Percentiles rank a stretch among this genome's conserved stretches.
These are phyloP conservation scores for Astropecten irregularis DNA, from an alignment of 53 echinoderm and acorn worm species.

Conservation along the genomic window DNA sequence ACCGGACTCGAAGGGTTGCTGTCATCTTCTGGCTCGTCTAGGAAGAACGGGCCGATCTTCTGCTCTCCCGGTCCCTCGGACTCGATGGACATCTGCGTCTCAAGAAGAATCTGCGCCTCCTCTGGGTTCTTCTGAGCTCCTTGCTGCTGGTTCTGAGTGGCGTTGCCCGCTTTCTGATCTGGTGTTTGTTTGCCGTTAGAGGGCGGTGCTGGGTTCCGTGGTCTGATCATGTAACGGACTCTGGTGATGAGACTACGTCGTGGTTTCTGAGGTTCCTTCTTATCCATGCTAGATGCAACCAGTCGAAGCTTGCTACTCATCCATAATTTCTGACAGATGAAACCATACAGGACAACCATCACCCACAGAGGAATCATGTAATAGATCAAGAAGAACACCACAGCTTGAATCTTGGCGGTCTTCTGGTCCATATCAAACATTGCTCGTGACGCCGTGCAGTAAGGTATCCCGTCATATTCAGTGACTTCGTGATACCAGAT, in stretches of 20 bases:
- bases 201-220: background rate
- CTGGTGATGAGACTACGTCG: background rate
- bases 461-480: background rate
- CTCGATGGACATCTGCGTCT: conserved; percentile 8
- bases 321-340: conserved; percentile 75
- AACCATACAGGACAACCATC: conserved; percentile 78
- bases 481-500: conserved; percentile 49
- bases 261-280: background rate
- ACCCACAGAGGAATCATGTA: conserved; percentile 75
- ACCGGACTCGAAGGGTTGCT: background rate
- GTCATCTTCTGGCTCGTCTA: conserved; percentile 46
- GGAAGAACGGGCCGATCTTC: conserved; percentile 57
- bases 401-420: conserved; percentile 9
- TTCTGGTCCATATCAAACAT: conserved; percentile 3
- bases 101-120: conserved; percentile 27
- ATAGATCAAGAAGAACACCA: conserved; percentile 62
- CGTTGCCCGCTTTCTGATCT: background rate
- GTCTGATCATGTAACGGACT: background rate
- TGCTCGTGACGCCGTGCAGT: conserved; percentile 18
- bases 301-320: conserved; percentile 61
- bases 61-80: background rate
- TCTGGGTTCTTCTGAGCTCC: conserved; percentile 2
- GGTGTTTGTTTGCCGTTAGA: too few relatives aligned
- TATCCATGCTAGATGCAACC: conserved; percentile 22
- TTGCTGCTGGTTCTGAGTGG: background rate